Base-by-base conservation (phyloP, 2,888 invertebrate genomes). In the Kryphioiulus occultus region DNA sequence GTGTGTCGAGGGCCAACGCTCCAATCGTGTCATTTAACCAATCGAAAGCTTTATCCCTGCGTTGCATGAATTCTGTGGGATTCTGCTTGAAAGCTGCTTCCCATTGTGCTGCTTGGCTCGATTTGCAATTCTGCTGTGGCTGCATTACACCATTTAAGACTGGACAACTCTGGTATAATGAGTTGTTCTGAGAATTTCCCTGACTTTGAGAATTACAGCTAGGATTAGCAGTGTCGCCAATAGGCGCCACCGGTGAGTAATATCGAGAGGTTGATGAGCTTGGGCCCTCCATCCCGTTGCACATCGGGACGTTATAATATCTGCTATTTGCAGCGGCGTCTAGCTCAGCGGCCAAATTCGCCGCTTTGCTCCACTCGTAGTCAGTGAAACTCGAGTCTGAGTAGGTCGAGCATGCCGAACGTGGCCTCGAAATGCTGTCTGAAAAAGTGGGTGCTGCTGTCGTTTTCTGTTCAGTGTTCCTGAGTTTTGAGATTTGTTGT, bases 11-110 rank as follows among this genome's bases (percentile, higher is more conserved):
- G 26, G 87, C 89, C 47, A 91, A 88, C 86, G 88, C 90, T 87
- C 89, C 90, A 88, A 92, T 88, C 2, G 92, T 92, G 89, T 91
- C 91, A 89, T 91, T 91, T 9, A 92, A 88, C 92, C 92, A 92
- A 88, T 92, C 92, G 90, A 93, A 93, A 30, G 92, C 92, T 89
- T 92, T 91, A 53, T 91, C 91, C 19, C 91, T 88, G 47, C 91
- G 91, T 87, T 90, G 90, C n/a, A 88, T 42, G 39, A 89, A 86
- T 35, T 89, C 89, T 39, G 87, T 85, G 12, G 89, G 87, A 83
- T 88, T 88, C 39, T 22, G 59, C 78, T 85, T 39, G 87, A 39
- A 86, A 30, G 88, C 83, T 85, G 35, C 88, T 89, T 86, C 89
- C 90, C 26, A 22, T 32, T 30, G 39, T 1, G 85, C 42, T 1